A percentile compares a stretch with the other conserved stretches of the same genome.
Conservation (phyloP, 1,140 invertebrate genomes). For the Tetramorium parvispinum region DNA sequence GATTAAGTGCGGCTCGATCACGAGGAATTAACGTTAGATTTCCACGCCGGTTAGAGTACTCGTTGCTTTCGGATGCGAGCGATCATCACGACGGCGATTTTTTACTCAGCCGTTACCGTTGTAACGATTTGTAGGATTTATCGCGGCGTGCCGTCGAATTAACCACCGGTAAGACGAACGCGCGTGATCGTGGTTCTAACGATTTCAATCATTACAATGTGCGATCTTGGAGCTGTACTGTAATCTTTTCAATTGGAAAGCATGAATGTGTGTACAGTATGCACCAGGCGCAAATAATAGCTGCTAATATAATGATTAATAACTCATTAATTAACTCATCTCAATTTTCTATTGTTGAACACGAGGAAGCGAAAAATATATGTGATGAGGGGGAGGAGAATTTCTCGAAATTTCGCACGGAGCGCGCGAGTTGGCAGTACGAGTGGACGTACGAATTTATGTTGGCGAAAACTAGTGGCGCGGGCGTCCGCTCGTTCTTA, state of each 20-base stretch:
- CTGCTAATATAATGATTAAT: slow-evolving; percentile 14
- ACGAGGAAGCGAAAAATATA: background rate
- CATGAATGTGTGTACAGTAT: background rate
- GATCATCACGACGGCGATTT: slow-evolving; percentile 32
- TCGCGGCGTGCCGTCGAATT: slow-evolving; percentile 43
- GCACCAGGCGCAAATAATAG: background rate
- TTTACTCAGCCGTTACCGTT: slow-evolving; percentile 41
- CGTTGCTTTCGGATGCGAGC: slow-evolving; percentile 25
- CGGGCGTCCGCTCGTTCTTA: background rate
- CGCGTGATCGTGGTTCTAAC: slow-evolving; percentile 33
- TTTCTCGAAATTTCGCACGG: background rate
- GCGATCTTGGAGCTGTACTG: slow-evolving; percentile 3
- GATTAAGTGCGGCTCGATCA: slow-evolving; percentile 33
- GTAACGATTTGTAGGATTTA: slow-evolving; percentile 56
- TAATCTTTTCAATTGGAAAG: slow-evolving; percentile 23
- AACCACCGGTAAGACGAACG: slow-evolving; percentile 20
- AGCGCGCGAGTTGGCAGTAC: background rate
- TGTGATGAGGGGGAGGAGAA: background rate
- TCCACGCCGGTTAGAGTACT: background rate
- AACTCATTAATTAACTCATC: slow-evolving; percentile 31
- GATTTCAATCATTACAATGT: slow-evolving; percentile 30
- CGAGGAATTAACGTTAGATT: slow-evolving; percentile 45
- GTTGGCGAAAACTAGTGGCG: background rate
- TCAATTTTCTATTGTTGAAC: background rate
- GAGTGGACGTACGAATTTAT: slow-evolving; percentile 12